These are phyloP conservation scores for Sebastes dallii DNA, from an alignment of 2,797 vertebrate species.

Conservation along the genomic window DNA sequence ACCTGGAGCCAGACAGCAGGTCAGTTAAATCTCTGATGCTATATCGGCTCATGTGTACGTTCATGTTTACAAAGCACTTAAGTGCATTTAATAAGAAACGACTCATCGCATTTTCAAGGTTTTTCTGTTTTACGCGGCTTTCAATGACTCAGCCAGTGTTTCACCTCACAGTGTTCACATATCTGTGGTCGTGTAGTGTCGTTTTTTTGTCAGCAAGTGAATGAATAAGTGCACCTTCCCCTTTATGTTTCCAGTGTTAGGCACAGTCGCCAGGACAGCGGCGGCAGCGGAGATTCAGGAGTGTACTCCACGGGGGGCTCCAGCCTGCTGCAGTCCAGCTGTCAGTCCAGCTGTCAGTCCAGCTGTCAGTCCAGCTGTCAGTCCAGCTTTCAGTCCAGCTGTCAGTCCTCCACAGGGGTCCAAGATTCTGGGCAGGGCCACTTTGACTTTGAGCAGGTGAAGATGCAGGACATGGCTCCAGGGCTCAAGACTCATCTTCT, in stretches of 20 bases:
- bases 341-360: neutral
- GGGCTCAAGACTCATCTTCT: neutral
- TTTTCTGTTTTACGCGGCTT: neutral
- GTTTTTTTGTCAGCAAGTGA: neutral
- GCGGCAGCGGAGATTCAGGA: slow-evolving; percentile 76
- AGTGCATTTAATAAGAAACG: neutral
- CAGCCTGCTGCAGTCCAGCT: neutral
- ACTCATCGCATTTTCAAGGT: neutral
- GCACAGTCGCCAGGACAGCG: slow-evolving; percentile 70
- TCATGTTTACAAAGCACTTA: neutral
- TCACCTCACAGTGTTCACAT: neutral
- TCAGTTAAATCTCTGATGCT: neutral
- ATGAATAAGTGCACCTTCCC: neutral
- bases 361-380: neutral
- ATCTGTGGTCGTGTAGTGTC: neutral
- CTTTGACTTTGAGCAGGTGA: slow-evolving; percentile 15
- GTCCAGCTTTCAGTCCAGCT: neutral
- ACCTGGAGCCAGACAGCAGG: slow-evolving; percentile 47
- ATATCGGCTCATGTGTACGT: neutral
- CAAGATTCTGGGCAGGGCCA: neutral
- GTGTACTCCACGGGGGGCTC: slow-evolving; percentile 74
- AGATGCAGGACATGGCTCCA: slow-evolving; percentile 28
- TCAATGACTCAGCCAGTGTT: neutral
- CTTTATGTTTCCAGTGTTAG: slow-evolving; percentile 7
- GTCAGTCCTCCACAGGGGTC: neutral